Percentiles rank a stretch among this genome's conserved stretches.
phyloP scores from a whole-genome alignment of 2,888 invertebrate genomes.

The Catocala fraxini region DNA sequence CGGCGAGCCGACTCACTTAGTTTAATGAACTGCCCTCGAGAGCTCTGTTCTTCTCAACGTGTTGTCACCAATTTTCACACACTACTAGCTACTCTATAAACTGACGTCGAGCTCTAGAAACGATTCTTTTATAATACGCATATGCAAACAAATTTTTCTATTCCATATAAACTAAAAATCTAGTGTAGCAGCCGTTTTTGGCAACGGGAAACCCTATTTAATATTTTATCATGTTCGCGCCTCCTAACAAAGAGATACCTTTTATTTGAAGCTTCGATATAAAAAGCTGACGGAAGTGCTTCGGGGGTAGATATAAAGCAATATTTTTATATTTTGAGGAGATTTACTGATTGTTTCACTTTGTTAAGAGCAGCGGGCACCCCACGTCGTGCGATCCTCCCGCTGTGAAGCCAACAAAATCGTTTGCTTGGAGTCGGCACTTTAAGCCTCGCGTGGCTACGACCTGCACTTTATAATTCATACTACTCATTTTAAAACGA shows the following conservation, averaged over 20 bases:
- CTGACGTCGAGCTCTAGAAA: too few species aligned
- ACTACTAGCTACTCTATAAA: conserved; percentile 1
- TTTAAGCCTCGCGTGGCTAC: too few species aligned
- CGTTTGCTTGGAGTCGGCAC: too few species aligned
- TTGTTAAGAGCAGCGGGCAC: background rate
- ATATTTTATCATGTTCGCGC: background rate
- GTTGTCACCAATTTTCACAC: background rate
- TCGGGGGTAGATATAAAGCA: background rate
- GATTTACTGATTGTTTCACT: conserved; percentile 1
- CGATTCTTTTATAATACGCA: too few species aligned
- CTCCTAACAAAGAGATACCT: background rate
- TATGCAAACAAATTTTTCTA: too few species aligned
- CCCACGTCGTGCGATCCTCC: too few species aligned
- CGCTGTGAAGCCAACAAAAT: too few species aligned
- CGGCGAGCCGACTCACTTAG: conserved; percentile 2
- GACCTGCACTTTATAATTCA: too few species aligned
- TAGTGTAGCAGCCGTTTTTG: background rate
- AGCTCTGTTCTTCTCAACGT: background rate
- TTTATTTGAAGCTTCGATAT: background rate
- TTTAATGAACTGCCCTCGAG: conserved; percentile 1
- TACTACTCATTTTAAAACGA: too few species aligned
- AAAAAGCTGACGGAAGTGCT: background rate
- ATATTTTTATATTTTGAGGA: background rate
- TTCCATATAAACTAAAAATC: background rate
- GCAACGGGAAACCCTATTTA: background rate